Percentiles rank a stretch among this genome's conserved stretches.
Evolutionary conservation across 1,140 invertebrate genomes (phyloP).

Genomic region (Trachymyrmex septentrionalis): DNA sequence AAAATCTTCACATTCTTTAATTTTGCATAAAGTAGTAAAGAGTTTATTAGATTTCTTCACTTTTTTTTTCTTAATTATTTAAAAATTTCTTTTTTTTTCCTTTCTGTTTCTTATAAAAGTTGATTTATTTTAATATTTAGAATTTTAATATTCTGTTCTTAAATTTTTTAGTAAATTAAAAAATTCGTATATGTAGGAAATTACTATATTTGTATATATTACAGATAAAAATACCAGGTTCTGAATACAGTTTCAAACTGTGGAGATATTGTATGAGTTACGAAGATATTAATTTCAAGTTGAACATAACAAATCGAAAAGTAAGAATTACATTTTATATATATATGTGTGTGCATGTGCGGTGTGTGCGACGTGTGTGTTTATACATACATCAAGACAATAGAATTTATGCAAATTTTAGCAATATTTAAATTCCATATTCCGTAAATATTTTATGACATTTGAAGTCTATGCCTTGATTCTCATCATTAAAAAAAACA

Average conservation of each 20-base stretch:
- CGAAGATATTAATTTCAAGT: conserved; percentile 89
- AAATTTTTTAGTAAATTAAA: not conserved
- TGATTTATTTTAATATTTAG: not conserved
- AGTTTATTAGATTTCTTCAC: conserved; percentile 18
- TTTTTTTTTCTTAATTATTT: conserved; percentile 8
- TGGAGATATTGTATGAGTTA: conserved; percentile 93
- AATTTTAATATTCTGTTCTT: conserved; percentile 40
- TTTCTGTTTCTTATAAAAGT: not conserved
- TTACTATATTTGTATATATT: conserved; percentile 52
- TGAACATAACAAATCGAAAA: conserved; percentile 88
- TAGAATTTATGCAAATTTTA: conserved; percentile 13
- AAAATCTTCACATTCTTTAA: conserved; percentile 43
- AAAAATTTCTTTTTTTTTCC: not conserved
- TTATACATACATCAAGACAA: not conserved
- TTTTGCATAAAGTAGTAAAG: conserved; percentile 32
- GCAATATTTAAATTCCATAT: not conserved
- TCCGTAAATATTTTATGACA: not conserved
- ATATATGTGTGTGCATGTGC: too few species aligned
- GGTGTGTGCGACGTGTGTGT: too few species aligned
- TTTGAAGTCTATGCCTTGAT: not conserved
- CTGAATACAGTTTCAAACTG: conserved; percentile 89
- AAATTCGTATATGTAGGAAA: not conserved
- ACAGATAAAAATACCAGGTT: conserved; percentile 87
- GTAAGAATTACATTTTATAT: conserved; percentile 82
- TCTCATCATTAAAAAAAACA: conserved; percentile 6